Evolutionary conservation across 2,797 vertebrate genomes (phyloP).

Genomic region (Peromyscus eremicus): DNA sequence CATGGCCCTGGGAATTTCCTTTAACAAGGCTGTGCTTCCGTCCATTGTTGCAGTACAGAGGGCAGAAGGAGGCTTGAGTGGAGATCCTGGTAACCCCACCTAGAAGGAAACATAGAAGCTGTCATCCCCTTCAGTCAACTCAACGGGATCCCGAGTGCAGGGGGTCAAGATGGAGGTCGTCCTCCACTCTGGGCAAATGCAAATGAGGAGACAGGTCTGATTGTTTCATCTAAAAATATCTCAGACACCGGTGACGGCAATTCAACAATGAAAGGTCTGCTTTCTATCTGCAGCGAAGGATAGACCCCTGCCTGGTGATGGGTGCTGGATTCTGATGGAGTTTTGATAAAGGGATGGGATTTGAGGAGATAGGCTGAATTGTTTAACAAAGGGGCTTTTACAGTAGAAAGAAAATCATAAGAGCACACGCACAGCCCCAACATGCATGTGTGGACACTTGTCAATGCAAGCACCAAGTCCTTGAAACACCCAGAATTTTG

Average conservation of each 20-base stretch:
- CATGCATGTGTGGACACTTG: accelerated
- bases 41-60: conserved; percentile 87
- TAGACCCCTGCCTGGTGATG: neutral
- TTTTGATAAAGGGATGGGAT: neutral
- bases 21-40: conserved; percentile 85
- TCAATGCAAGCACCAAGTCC: neutral
- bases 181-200: neutral
- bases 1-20: conserved; percentile 88
- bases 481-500: neutral
- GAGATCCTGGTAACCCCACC: conserved; percentile 56
- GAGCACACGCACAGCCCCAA: too few relatives aligned
- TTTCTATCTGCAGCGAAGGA: neutral
- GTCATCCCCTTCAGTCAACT: neutral
- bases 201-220: conserved; percentile 15
- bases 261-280: conserved; percentile 40
- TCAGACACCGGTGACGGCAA: neutral
- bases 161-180: conserved; percentile 55
- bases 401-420: neutral
- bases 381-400: neutral
- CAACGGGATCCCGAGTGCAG: neutral
- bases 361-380: neutral
- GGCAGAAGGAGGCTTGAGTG: conserved; percentile 59
- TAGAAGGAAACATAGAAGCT: conserved; percentile 52
- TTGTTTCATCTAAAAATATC: conserved; percentile 70
- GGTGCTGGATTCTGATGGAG: neutral